Evolutionary conservation across 2,888 invertebrate genomes (phyloP).

Genomic region (Dryobota labecula): DNA sequence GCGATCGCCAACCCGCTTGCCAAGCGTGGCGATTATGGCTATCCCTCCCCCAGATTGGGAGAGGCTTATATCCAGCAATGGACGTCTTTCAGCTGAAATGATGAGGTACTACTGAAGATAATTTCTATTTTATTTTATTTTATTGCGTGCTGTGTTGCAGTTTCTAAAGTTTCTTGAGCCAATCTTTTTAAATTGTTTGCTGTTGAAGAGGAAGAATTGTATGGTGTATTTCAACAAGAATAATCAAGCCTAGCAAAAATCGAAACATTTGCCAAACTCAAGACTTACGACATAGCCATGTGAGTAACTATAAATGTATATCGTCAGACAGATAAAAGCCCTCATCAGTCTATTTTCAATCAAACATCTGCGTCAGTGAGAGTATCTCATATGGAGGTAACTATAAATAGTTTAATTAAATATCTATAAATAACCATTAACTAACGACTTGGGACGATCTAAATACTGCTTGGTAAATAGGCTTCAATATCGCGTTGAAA

Average conservation of each 20-base stretch:
- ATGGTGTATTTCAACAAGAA: not conserved
- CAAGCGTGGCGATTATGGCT: no score
- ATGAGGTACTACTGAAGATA: not conserved
- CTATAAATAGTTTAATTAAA: conserved; percentile 15
- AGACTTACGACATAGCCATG: not conserved
- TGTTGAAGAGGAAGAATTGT: not conserved
- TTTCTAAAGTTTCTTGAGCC: not conserved
- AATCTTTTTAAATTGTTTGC: not conserved
- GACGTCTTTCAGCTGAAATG: no score
- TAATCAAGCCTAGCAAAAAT: not conserved
- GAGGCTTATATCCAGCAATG: no score
- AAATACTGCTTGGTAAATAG: conserved; percentile 27
- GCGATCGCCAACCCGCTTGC: no score
- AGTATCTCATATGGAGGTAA: not conserved
- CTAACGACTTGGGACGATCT: not conserved
- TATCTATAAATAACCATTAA: conserved; percentile 25
- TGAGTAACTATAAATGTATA: not conserved
- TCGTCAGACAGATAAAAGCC: not conserved
- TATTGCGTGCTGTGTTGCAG: no score
- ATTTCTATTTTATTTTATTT: not conserved
- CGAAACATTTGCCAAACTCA: not conserved
- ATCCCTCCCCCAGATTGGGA: no score
- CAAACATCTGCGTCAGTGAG: conserved; percentile 22
- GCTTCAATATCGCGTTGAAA: conserved; percentile 1
- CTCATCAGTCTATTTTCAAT: conserved; percentile 31